Base-by-base conservation (phyloP, 2,797 vertebrate genomes). In the Propithecus deckenii region DNA sequence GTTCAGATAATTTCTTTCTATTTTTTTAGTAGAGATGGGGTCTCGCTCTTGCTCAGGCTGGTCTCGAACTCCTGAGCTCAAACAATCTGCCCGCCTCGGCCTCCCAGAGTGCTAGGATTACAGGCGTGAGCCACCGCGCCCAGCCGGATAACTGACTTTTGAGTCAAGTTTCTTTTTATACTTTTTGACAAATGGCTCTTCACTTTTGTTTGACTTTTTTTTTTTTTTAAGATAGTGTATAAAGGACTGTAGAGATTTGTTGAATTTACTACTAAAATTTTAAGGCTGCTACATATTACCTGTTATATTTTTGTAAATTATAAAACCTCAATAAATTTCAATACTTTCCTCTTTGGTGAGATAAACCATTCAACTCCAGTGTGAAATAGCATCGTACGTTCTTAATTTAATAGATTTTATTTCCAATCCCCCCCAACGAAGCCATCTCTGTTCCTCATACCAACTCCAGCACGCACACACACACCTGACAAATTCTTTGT, bases 401-500 rank as follows among this genome's bases (percentile, higher is more conserved):
- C n/a, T 46, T 46, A 65, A 83, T 30, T 71, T 43, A 76, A 67
- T 9, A 59, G 2, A 30, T 7, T 67, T 69, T 18, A 57, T 63
- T 48, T 80, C 22, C 32, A 72, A 23, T 22, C 22, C 8, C 8
- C 22, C 30, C 32, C 57, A 38, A 48, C 6, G 7, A 35, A 92
- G 25, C 1, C 14, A 1, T 83, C 25, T 38, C 23, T 25, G 28
- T 12, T 5, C 2, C 1, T 7, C 2, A 0, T 7, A 25, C 11
- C 15, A 30, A 5, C 0, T 1, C 22, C 32, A 15, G 12, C 0
- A 1, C 4, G 4, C 7, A 15, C 17, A 23, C 18, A 14, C 9
- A 2, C 38, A 69, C 9, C 2, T 1, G 1, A 1, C 9, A 12
- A 1, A 28, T 67, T 94, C 38, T 97, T 95, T 38, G 83, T 94